Evolutionary conservation across 2,113 vertebrate genomes (phyloP), one percentile per base, ranked within the genome.

Genomic region (Cynopterus brachyotis): DNA sequence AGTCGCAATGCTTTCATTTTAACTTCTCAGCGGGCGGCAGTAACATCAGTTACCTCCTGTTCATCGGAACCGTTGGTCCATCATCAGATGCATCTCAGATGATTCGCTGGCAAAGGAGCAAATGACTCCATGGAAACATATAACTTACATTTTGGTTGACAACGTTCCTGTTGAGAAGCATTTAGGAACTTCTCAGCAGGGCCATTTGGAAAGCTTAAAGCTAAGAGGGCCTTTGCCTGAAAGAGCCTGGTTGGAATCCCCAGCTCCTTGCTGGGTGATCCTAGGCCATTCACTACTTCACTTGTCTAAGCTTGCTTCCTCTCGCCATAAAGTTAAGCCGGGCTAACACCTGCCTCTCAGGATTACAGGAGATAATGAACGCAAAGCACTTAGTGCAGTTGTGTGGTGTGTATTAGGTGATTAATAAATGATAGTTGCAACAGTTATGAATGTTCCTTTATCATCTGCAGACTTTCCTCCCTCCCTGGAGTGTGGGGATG

Each of bases 381-480:
- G 42, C 80, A 22, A n/a, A 47, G 62, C 62, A 11, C 22, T 59
- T 11, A 20, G 22, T 0, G 0, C 53, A 17, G 17, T 3, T 3
- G 7, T 55, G 73, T 9, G 55, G 10, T 13, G 1, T 72, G 1
- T 24, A 62, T 4, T 75, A 57, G 35, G 50, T 80, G 76, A 70
- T 94, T 84, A 73, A 32, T 69, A 88, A 75, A 50, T 45, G 30
- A 53, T 30, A 42, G 75, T 35, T 81, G 79, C n/a, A n/a, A 66
- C 26, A 35, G 55, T 32, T 37, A 40, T 3, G 37, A 50, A 9
- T n/a, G 24, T 59, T 57, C 17, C 12, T 35, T 67, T 50, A 15
- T 37, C 57, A 20, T 80, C 64, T 67, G 9, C 42, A 59, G 78
- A 59, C 17, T 59, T 24, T 35, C 32, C 24, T 93, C 26, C 22